A percentile compares a stretch with the other conserved stretches of the same genome.
Conservation (phyloP, 2,113 vertebrate genomes). For the Thomomys bottae region DNA sequence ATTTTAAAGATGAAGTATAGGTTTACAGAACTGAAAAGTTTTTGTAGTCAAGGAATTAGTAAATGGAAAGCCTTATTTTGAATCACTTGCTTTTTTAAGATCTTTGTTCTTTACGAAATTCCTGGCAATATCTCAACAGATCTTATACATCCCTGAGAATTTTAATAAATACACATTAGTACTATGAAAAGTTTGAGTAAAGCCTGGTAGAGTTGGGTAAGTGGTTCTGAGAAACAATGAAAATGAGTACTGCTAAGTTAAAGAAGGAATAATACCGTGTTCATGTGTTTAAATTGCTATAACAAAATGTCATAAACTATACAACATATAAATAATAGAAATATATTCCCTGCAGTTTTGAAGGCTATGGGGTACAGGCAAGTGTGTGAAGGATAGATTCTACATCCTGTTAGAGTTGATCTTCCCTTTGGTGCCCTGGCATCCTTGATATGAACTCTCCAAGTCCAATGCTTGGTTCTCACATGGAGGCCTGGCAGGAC, state of each 20-base stretch:
- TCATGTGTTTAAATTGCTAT: neutral
- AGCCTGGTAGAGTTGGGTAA: neutral
- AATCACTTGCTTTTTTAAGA: neutral
- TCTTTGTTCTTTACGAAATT: neutral
- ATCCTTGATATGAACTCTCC: neutral
- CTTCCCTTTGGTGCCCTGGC: neutral
- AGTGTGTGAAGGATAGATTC: too few species aligned
- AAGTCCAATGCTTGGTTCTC: neutral
- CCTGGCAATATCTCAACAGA: rapidly evolving
- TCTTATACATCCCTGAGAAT: neutral
- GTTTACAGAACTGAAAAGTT: neutral
- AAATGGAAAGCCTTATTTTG: neutral
- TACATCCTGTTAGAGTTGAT: neutral
- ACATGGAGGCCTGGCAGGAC: neutral
- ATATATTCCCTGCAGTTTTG: neutral
- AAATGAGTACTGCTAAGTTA: neutral
- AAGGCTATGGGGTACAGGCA: neutral
- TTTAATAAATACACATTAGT: neutral
- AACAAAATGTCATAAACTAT: neutral
- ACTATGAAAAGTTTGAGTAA: neutral
- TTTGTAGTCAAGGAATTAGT: neutral
- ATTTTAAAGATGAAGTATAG: neutral
- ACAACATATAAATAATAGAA: neutral
- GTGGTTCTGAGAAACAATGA: neutral
- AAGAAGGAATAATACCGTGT: neutral